phyloP scores from a whole-genome alignment of 2,113 vertebrate genomes.

The Solenodon paradoxus region DNA sequence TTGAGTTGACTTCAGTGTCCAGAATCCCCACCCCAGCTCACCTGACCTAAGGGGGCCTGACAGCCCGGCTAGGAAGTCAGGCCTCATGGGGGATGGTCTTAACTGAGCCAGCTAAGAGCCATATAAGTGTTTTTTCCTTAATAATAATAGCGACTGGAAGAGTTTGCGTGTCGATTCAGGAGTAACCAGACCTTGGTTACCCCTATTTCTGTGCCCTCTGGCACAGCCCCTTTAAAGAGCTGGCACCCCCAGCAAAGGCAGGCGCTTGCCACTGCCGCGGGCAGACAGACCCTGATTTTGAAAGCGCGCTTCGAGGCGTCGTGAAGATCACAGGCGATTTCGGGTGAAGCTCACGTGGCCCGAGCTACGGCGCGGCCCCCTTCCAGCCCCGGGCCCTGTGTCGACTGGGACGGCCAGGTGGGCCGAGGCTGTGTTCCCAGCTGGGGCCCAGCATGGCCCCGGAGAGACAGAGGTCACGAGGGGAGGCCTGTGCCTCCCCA shows the following conservation, averaged over 20 bases:
- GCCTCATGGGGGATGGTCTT: background rate
- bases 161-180: background rate
- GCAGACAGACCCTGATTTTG: background rate
- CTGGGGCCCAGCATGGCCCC: background rate
- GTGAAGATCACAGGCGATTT: background rate
- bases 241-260: fast-evolving
- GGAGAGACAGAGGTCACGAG: fast-evolving
- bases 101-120: background rate
- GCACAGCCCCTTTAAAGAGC: background rate
- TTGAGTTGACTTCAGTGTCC: background rate
- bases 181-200: background rate
- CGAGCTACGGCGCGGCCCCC: fast-evolving
- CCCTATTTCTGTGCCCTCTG: background rate
- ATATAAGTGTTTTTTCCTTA: background rate
- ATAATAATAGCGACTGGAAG: background rate
- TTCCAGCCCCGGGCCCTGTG: fast-evolving
- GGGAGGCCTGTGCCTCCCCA: fast-evolving
- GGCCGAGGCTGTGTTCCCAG: background rate
- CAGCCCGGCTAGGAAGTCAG: too few species aligned
- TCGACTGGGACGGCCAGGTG: background rate
- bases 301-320: background rate
- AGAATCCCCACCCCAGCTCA: fast-evolving
- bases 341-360: background rate
- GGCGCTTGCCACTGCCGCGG: background rate
- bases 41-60: background rate